These are phyloP conservation scores for Dendrolimus pini DNA, from an alignment of 2,888 invertebrate species.

Conservation along the genomic window DNA sequence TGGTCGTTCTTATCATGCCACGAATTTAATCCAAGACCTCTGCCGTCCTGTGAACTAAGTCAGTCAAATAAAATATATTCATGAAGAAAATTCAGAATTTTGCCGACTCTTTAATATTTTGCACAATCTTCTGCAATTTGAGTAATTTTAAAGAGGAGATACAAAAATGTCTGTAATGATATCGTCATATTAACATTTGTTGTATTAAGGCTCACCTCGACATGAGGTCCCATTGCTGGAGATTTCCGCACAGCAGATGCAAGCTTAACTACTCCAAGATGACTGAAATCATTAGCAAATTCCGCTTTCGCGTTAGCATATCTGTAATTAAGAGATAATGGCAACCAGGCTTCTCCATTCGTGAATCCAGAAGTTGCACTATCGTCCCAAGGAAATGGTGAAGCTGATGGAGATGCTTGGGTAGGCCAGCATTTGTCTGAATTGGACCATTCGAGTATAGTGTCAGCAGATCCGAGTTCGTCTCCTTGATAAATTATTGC, in stretches of 20 bases:
- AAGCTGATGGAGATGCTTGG: constrained; percentile 30
- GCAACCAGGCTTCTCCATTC: constrained; percentile 81
- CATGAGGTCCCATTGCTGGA: constrained; percentile 58
- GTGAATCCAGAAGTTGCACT: constrained; percentile 63
- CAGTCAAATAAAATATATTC: too few relatives aligned
- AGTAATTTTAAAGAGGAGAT: too few relatives aligned
- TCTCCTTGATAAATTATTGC: constrained; percentile 88
- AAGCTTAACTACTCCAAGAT: constrained; percentile 49
- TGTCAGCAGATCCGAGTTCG: constrained; percentile 78
- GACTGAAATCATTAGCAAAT: constrained; percentile 66
- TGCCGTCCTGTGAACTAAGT: too few relatives aligned
- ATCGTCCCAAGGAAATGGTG: constrained; percentile 65
- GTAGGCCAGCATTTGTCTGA: constrained; percentile 69
- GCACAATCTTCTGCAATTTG: too few relatives aligned
- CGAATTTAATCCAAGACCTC: too few relatives aligned
- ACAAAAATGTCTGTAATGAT: neutral
- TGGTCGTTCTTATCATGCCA: too few relatives aligned
- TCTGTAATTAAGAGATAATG: constrained; percentile 79
- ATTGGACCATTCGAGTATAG: constrained; percentile 72
- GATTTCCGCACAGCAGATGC: constrained; percentile 60
- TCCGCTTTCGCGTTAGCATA: constrained; percentile 78
- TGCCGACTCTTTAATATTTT: too few relatives aligned
- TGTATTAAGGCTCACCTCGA: constrained; percentile 39
- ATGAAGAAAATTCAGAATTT: too few relatives aligned
- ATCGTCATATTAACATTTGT: neutral